phyloP scores from a whole-genome alignment of 2,797 vertebrate genomes.

The Prunella strophiata region DNA sequence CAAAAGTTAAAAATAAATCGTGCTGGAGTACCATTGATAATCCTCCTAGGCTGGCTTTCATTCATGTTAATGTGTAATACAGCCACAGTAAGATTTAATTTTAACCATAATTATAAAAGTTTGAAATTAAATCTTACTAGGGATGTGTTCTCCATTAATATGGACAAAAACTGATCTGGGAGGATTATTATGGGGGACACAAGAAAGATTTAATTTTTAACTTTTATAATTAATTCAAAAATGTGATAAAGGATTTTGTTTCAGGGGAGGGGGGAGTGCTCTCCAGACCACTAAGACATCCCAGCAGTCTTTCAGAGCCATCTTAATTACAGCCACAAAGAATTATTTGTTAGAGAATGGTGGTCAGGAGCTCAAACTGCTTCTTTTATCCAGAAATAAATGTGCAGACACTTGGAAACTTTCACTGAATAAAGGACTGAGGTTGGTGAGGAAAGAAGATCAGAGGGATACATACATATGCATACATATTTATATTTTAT shows the following conservation, averaged over 20 bases:
- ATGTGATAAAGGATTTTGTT: conserved; percentile 81
- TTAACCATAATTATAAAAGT: conserved; percentile 83
- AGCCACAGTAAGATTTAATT: conserved; percentile 83
- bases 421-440: neutral
- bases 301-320: conserved; percentile 33
- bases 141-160: conserved; percentile 81
- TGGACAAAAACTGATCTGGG: conserved; percentile 78
- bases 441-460: neutral
- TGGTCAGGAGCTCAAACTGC: conserved; percentile 44
- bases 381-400: conserved; percentile 47
- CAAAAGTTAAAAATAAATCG: conserved; percentile 78
- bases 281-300: conserved; percentile 62
- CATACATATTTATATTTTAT: neutral
- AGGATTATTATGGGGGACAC: conserved; percentile 81
- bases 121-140: conserved; percentile 83
- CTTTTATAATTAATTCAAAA: conserved; percentile 82
- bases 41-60: conserved; percentile 77
- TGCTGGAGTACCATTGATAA: conserved; percentile 75
- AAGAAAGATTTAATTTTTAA: conserved; percentile 83
- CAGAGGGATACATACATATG: fast-evolving
- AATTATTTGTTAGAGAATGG: conserved; percentile 59
- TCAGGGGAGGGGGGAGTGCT: conserved; percentile 61
- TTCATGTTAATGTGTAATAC: conserved; percentile 78
- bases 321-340: conserved; percentile 63
- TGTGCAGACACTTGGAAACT: conserved; percentile 10